These are phyloP conservation scores for Myotis vivesi DNA, from an alignment of 2,797 vertebrate species.

Conservation along the genomic window DNA sequence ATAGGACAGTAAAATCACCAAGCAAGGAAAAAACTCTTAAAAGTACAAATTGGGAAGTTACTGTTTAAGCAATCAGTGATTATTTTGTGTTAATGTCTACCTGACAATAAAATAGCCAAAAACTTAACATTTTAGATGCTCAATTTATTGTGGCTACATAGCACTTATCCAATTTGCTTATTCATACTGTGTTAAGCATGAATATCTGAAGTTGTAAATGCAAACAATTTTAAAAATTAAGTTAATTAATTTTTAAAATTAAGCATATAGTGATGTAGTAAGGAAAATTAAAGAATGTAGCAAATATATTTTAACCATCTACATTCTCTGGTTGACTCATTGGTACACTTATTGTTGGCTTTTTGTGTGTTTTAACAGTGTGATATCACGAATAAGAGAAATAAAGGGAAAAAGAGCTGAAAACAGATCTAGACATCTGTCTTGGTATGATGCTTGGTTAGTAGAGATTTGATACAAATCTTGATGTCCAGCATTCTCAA, in stretches of 20 bases:
- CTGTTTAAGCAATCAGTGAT: not conserved
- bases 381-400: not conserved
- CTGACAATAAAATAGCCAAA: conserved; percentile 32
- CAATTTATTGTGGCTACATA: not conserved
- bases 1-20: not conserved
- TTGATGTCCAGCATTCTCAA: not conserved
- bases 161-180: not conserved
- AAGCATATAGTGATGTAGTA: not conserved
- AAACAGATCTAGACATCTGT: not conserved
- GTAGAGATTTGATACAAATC: not conserved
- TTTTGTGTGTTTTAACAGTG: not conserved
- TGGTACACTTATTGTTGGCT: not conserved
- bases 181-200: not conserved
- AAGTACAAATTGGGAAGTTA: not conserved
- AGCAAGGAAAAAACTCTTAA: not conserved
- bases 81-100: not conserved
- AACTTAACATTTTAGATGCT: not conserved
- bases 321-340: not conserved
- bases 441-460: not conserved
- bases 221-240: not conserved
- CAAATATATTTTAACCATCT: not conserved
- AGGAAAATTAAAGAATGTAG: not conserved
- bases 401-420: not conserved
- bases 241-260: not conserved
- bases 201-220: not conserved